phyloP scores from a whole-genome alignment of 2,888 invertebrate species.

The Apeira syringaria region DNA sequence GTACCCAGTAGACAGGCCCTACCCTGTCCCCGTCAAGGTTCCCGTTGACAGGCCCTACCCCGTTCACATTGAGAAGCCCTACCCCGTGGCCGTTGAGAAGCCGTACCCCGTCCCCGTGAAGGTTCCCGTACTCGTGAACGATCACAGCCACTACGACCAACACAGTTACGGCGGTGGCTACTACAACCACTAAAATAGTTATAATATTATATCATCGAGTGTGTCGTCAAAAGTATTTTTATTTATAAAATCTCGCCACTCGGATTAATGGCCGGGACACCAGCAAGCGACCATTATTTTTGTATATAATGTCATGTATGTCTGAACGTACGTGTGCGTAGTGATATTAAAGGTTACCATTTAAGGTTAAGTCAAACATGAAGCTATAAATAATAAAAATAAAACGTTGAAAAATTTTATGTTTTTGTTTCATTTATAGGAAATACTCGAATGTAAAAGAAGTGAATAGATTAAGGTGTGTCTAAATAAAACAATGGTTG shows the following conservation, averaged over 20 bases:
- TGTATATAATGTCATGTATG: slow-evolving; percentile 75
- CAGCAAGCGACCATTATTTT: slow-evolving; percentile 67
- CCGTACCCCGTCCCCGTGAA: slow-evolving; percentile 83
- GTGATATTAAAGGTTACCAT: slow-evolving; percentile 79
- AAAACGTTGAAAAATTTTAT: slow-evolving; percentile 47
- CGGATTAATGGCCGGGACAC: slow-evolving; percentile 67
- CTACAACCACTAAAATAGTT: slow-evolving; percentile 67
- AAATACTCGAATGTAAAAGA: slow-evolving; percentile 43
- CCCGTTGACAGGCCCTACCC: slow-evolving; percentile 87
- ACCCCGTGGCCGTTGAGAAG: slow-evolving; percentile 78
- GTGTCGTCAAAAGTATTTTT: slow-evolving; percentile 47
- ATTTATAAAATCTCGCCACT: slow-evolving; percentile 67
- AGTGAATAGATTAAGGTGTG: slow-evolving; percentile 39
- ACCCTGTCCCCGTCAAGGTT: slow-evolving; percentile 87
- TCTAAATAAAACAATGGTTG: slow-evolving; percentile 50
- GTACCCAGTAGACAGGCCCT: slow-evolving; percentile 83
- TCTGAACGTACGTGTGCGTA: slow-evolving; percentile 72
- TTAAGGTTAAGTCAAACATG: slow-evolving; percentile 75
- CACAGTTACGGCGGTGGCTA: slow-evolving; percentile 50
- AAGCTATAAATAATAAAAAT: slow-evolving; percentile 56
- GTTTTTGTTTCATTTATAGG: slow-evolving; percentile 44
- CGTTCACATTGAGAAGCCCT: slow-evolving; percentile 77
- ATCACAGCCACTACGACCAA: slow-evolving; percentile 39
- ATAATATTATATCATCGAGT: slow-evolving; percentile 55
- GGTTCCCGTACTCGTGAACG: slow-evolving; percentile 67